Conservation (phyloP, 2,888 invertebrate species). For the Caenorhabditis zanzibari region DNA sequence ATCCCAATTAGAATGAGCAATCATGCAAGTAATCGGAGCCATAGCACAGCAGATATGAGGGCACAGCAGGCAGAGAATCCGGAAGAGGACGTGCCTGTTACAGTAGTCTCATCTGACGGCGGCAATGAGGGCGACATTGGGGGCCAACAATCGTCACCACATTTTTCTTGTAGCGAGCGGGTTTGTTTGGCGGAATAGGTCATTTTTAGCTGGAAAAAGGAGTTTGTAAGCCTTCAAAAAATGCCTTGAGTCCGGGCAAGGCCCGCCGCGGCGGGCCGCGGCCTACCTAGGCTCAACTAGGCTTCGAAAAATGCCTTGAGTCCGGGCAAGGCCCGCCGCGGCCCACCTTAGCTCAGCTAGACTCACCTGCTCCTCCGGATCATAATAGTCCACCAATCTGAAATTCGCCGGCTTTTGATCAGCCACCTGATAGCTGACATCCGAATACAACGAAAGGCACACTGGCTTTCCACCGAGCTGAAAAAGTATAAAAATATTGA, state of each 20-base stretch:
- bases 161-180: conserved; percentile 78
- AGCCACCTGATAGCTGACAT: conserved; percentile 91
- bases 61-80: conserved; percentile 9
- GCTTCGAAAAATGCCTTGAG: no score
- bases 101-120: conserved; percentile 43
- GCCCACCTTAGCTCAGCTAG: no score
- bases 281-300: no score
- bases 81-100: conserved; percentile 37
- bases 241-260: no score
- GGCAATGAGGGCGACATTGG: conserved; percentile 36
- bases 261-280: no score
- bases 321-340: no score
- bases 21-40: conserved; percentile 44
- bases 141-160: conserved; percentile 82
- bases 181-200: conserved; percentile 76
- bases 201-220: conserved; percentile 76
- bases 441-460: conserved; percentile 91
- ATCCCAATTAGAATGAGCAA: not conserved
- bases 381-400: conserved; percentile 93
- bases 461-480: conserved; percentile 81
- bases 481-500: conserved; percentile 30
- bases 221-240: no score
- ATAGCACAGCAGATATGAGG: conserved; percentile 31
- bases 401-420: conserved; percentile 92
- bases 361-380: conserved; percentile 86